A percentile compares a stretch with the other conserved stretches of the same genome.
phyloP scores from a whole-genome alignment of 2,797 vertebrate species.

The Semaprochilodus insignis region DNA sequence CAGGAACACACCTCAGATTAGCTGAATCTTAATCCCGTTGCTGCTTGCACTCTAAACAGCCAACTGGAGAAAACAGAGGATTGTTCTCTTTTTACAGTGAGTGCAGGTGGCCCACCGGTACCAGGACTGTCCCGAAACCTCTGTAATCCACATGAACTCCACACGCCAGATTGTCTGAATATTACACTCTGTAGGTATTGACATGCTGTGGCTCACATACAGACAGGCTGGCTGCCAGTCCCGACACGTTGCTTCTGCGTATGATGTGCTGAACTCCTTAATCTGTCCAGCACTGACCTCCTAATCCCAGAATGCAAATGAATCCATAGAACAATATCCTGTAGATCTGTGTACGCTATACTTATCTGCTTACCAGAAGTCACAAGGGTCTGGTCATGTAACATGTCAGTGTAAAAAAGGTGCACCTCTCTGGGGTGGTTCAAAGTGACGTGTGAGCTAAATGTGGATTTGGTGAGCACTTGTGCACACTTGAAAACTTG shows the following conservation, averaged over 20 bases:
- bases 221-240: not conserved
- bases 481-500: not conserved
- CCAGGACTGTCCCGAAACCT: not conserved
- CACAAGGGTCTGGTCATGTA: not conserved
- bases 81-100: conserved; percentile 1
- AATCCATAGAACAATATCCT: conserved; percentile 1
- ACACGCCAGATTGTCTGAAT: not conserved
- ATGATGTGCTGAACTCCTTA: conserved; percentile 2
- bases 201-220: not conserved
- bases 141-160: not conserved
- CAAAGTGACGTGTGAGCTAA: not conserved
- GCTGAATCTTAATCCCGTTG: conserved; percentile 13
- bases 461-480: not conserved
- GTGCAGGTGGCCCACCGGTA: not conserved
- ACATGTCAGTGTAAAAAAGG: not conserved
- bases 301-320: not conserved
- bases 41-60: not conserved
- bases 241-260: not conserved
- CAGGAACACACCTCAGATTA: conserved; percentile 17
- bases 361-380: not conserved
- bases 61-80: not conserved
- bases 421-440: not conserved
- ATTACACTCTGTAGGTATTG: not conserved
- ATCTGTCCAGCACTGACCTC: not conserved
- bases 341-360: not conserved